Base-by-base conservation (phyloP, 1,140 invertebrate species). In the Psix sp. region DNA sequence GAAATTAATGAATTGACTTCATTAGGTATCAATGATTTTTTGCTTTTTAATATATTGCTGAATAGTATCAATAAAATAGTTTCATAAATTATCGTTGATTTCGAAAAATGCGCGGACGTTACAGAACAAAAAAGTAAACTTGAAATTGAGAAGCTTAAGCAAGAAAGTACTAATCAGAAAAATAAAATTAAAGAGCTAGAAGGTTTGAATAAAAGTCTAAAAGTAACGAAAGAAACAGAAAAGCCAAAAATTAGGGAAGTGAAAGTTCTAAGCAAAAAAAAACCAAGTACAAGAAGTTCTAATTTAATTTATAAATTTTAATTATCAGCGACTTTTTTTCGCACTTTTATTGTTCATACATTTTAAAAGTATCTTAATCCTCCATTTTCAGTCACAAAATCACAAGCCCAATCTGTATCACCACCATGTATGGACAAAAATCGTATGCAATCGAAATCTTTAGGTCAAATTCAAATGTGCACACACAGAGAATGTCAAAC, bases 101-200 rank as follows among this genome's bases (percentile, higher is more conserved):
- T n/a, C n/a, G n/a, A 42, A 39, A 14, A 20, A 31, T 33, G 21
- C 36, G 20, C 5, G 14, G 57, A 74, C 73, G 24, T 83, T 82
- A 4, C 68, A 89, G 89, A 89, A 75, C 78, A 86, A 74, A 87
- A 84, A 67, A 84, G 89, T 71, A 89, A 87, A 52, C 46, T 79
- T 38, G 87, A 89, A 80, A 86, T 89, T 46, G 85, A 88, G 75
- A 80, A 81, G 66, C 72, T 89, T 26, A 74, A 77, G 13, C 81
- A 81, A 77, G 67, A 84, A 62, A 84, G 81, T 59, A 78, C 81
- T 14, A 59, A 51, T 43, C 83, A 85, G 35, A 88, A 82, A 65
- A 77, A 82, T 49, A 85, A 82, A 78, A 82, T 89, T 51, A 20
- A 24, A 11, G 51, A 70, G 63, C 59, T 77, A 48, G 45, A 68